Evolutionary conservation across 2,113 vertebrate genomes (phyloP), one percentile per base, ranked within the genome.

Genomic region (Apistogramma diplotaenia): DNA sequence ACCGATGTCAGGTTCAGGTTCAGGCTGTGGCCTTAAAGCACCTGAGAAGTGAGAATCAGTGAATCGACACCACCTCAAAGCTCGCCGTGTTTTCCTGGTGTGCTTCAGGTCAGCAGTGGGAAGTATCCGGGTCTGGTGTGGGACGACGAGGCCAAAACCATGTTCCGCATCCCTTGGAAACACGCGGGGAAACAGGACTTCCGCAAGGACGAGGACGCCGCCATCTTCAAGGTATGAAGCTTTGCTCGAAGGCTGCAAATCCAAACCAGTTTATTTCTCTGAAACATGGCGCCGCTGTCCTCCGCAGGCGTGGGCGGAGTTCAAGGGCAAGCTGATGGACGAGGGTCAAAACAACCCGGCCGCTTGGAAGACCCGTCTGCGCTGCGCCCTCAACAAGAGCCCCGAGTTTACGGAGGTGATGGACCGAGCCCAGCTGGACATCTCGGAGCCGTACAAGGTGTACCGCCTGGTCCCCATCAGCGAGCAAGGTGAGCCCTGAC

Each of bases 151-250:
- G 88, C 86, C 12, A 96, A 95, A 87, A 97, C 95, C 0, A 96
- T 96, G 96, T 97, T 98, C 90, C 96, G 97, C n/a, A 97, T 98
- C 81, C 97, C 97, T 4, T 98, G 97, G 97, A 98, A 98, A 85
- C 97, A 98, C 1, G 97, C 97, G 0, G 97, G 96, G 27, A 98
- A 98, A 72, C 97, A 98, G 78, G 97, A 98, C 88, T 98, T 97
- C 92, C 93, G 96, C 1, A 95, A 95, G 6, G 96, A 98, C 2
- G 96, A 97, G 78, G 97, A 98, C 27, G 97, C 95, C 0, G 96
- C 96, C 33, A 96, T 98, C 74, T 98, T 98, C 82, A 98, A 97
- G 96, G 97, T 97, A 65, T 27, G 21, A 43, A 65, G 37, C 43
- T 65, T 65, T 43, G 21, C 37, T 43, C 43, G 12, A n/a, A 21